Evolutionary conservation across 30 jellyfish, hydroid and myxozoan species (phyloP).

Genomic region (Turritopsis dohrnii): DNA sequence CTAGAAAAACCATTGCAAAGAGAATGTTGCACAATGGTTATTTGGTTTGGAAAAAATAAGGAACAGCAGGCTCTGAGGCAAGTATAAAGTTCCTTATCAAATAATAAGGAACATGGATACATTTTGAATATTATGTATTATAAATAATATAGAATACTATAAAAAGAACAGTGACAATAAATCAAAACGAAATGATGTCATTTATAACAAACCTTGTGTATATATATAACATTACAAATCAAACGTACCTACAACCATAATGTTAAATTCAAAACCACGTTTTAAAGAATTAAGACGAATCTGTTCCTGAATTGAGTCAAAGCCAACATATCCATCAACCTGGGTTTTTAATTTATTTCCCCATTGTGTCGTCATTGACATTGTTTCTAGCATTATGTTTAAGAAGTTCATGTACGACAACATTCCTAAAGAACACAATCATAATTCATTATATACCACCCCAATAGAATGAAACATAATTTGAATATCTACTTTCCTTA

Average conservation of each 20-base stretch:
- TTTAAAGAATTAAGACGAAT: constrained; percentile 71
- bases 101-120: too few relatives aligned
- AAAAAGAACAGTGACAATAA: too few relatives aligned
- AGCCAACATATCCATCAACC: constrained; percentile 89
- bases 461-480: background rate
- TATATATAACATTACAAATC: background rate
- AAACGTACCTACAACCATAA: constrained; percentile 91
- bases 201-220: too few relatives aligned
- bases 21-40: too few relatives aligned
- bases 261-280: constrained; percentile 90
- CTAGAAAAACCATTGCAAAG: constrained; percentile 29
- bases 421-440: constrained; percentile 53
- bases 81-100: too few relatives aligned
- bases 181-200: too few relatives aligned
- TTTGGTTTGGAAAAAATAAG: too few relatives aligned
- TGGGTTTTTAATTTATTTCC: constrained; percentile 91
- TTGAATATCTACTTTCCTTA: too few relatives aligned
- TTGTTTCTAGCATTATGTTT: constrained; percentile 86
- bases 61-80: too few relatives aligned
- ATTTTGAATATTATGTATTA: too few relatives aligned
- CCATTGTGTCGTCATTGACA: constrained; percentile 98
- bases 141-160: too few relatives aligned
- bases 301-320: constrained; percentile 93
- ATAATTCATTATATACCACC: background rate
- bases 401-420: constrained; percentile 74